These are phyloP conservation scores for Leptobrachium leishanense DNA, from an alignment of 2,113 vertebrate species.

Conservation along the genomic window DNA sequence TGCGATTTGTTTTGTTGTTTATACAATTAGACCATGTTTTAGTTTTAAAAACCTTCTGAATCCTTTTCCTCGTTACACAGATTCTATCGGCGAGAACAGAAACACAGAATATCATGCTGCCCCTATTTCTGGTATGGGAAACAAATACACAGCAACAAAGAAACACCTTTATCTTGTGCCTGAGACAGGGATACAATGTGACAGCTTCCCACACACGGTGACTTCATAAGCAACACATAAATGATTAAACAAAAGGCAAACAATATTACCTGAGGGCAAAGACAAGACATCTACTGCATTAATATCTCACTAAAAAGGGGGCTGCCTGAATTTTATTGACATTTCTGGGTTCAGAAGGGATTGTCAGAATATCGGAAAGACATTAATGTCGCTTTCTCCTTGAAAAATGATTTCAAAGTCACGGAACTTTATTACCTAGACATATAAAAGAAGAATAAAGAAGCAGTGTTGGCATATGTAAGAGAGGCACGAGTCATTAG, in stretches of 20 bases:
- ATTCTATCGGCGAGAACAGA: background rate
- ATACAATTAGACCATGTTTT: no score
- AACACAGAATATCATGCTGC: background rate
- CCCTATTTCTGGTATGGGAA: background rate
- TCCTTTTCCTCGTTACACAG: background rate
- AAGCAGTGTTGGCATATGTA: background rate
- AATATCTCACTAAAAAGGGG: slow-evolving; percentile 13
- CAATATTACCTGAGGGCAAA: slow-evolving; percentile 10
- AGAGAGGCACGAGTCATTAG: no score
- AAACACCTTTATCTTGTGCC: background rate
- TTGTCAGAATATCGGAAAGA: slow-evolving; percentile 23
- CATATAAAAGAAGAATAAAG: background rate
- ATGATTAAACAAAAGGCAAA: slow-evolving; percentile 35
- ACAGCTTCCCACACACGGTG: background rate
- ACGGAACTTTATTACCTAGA: background rate
- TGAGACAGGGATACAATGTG: background rate
- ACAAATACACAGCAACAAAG: background rate
- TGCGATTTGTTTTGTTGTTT: no score
- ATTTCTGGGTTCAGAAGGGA: background rate
- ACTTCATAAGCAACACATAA: slow-evolving; percentile 14
- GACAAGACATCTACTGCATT: slow-evolving; percentile 11
- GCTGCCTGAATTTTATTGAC: slow-evolving; percentile 1
- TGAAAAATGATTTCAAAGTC: slow-evolving; percentile 22
- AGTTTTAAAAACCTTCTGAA: background rate
- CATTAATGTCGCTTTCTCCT: slow-evolving; percentile 28